Percentiles rank a stretch among this genome's conserved stretches.
Evolutionary conservation across 2,888 invertebrate genomes (phyloP).

Genomic region (Tenthredo mesomela): DNA sequence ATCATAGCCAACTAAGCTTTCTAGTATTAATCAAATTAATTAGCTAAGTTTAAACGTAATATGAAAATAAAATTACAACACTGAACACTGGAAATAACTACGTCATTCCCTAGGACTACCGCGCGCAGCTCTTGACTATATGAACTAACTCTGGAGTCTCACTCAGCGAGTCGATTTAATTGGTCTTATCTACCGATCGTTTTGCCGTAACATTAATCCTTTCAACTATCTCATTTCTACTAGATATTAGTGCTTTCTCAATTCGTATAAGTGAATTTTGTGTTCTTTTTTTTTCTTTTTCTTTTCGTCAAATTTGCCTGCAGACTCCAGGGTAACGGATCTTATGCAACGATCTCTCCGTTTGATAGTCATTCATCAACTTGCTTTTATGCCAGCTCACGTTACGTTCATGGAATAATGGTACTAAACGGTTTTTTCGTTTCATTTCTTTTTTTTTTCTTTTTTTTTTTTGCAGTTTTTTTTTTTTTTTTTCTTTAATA

Average conservation of each 20-base stretch:
- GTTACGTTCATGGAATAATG: not conserved
- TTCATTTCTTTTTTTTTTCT: not conserved
- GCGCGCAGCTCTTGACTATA: too few relatives aligned
- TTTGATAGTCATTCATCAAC: not conserved
- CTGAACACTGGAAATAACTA: constrained; percentile 42
- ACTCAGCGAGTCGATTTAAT: constrained; percentile 38
- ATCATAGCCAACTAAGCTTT: constrained; percentile 45
- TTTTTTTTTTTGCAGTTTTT: not conserved
- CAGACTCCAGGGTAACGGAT: not conserved
- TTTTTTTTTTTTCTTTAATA: not conserved
- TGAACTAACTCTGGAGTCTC: not conserved
- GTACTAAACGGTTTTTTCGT: not conserved
- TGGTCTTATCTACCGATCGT: constrained; percentile 47
- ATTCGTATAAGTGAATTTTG: not conserved
- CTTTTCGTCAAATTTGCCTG: not conserved
- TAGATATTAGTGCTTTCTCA: not conserved
- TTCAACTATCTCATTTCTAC: constrained; percentile 6
- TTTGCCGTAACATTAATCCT: constrained; percentile 41
- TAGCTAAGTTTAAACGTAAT: constrained; percentile 35
- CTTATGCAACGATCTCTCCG: not conserved
- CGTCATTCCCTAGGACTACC: not conserved
- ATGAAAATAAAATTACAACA: constrained; percentile 44
- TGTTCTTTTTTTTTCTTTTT: not conserved
- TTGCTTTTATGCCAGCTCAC: not conserved
- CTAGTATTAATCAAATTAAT: constrained; percentile 51